Base-by-base conservation (phyloP, 2,888 invertebrate species). In the Adelognathus sp. region DNA sequence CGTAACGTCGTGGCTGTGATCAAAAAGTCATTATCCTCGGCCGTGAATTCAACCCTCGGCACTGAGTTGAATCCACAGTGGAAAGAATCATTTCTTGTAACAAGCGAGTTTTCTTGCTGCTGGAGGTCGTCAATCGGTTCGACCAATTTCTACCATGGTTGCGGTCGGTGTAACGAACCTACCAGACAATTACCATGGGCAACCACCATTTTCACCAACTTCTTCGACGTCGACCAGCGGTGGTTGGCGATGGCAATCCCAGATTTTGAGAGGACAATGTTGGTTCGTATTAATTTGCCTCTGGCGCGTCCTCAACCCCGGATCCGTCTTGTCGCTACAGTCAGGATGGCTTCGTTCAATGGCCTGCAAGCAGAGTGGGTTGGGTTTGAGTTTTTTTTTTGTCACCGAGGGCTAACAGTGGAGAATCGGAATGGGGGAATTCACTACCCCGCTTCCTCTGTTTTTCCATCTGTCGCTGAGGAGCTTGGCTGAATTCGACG, bases 1-100 rank as follows among this genome's bases (percentile, higher is more conserved):
- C 7, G n/a, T 33, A 52, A 82, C 82, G 81, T 80, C 81, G 16
- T 29, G 21, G 81, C 80, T n/a, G 87, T 87, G 88, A 88, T 88
- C 87, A 88, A 87, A 88, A 88, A 88, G 88, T 88, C 88, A 87
- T 88, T 88, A 88, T 85, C 86, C 80, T 63, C 66, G 74, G 80
- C 81, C 81, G 24, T 5, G 52, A 14, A 39, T 31, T 3, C 4
- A 31, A 7, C 58, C 14, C 39, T 44, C 33, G 52, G 4, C 3
- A 31, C 31, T 7, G 4, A 5, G 31, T 3, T 31, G 31, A 3
- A 7, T 31, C 31, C 31, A 7, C 31, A 31, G 31, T 31, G 7
- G 7, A 31, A 63, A 52, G 58, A 56, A 64, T 64, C 73, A 73
- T 73, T 44, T 50, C 58, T 66, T 74, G 58, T 21, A 36, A n/a